A percentile compares a stretch with the other conserved stretches of the same genome.
Conservation (phyloP, 2,888 invertebrate genomes). For the Drosophila subsilvestris region DNA sequence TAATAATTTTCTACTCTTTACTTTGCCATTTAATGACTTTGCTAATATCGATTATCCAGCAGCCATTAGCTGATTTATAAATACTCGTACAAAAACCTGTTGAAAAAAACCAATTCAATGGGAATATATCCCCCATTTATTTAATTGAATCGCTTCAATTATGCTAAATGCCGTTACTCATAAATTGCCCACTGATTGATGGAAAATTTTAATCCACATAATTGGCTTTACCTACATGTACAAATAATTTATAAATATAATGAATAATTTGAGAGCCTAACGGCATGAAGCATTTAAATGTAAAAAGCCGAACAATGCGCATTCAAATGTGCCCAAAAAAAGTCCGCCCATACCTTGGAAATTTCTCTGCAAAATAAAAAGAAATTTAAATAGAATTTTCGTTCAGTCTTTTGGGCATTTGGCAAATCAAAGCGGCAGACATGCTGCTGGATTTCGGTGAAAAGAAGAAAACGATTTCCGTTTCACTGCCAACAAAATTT, state of each 20-base stretch:
- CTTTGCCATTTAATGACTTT: too few species aligned
- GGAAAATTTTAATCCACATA: not conserved
- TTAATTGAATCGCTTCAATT: not conserved
- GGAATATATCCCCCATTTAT: not conserved
- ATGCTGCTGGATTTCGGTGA: slow-evolving; percentile 16
- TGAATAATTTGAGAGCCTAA: not conserved
- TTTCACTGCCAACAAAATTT: slow-evolving; percentile 19
- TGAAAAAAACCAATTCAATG: not conserved
- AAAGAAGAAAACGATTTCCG: slow-evolving; percentile 33
- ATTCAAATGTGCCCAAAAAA: not conserved
- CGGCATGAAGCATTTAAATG: not conserved
- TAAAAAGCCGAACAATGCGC: not conserved
- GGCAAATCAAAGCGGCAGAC: slow-evolving; percentile 30
- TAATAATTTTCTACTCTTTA: too few species aligned
- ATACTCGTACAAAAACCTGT: not conserved
- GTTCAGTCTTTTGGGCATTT: slow-evolving; percentile 8
- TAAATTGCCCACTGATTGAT: slow-evolving; percentile 31
- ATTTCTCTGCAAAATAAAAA: not conserved
- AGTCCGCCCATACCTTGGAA: too few species aligned
- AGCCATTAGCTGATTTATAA: not conserved
- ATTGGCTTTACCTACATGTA: not conserved
- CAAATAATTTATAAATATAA: slow-evolving; percentile 5
- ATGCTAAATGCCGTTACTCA: not conserved
- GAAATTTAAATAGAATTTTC: slow-evolving; percentile 13
- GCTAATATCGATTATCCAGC: not conserved